Base-by-base conservation (phyloP, 2,797 vertebrate species). In the Sebastes diploproa region DNA sequence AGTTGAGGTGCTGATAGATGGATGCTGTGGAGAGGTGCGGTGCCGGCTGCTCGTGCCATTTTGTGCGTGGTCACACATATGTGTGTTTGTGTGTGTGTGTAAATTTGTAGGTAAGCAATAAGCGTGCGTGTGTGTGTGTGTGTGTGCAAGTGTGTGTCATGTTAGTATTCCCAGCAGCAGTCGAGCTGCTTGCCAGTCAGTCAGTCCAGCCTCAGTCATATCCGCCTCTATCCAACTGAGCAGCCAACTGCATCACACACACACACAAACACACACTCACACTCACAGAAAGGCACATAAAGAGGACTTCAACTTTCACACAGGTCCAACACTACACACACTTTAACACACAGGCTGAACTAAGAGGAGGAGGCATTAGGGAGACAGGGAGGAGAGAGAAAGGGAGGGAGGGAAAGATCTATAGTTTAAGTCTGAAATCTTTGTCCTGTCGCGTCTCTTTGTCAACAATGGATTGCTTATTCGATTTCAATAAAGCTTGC, bases 141-240 rank as follows among this genome's bases (percentile, higher is more conserved):
- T 23, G 25, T 3, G 34, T 25, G 72, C 42, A 23, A 8, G 61
- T 63, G 74, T 76, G 73, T 81, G 67, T 63, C 54, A 72, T 81
- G 91, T 93, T 92, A 91, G 91, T 94, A 93, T 93, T 94, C 92
- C 86, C 85, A 90, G 86, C 91, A 90, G 91, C 87, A 91, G 83
- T 73, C 59, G 56, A 91, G 86, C 76, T 80, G 79, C 89, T 87
- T 93, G 88, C 91, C 88, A 93, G 89, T 91, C 88, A 86, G 80
- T 90, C 86, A 89, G 69, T 90, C 86, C 78, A 87, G 82, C 82
- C 83, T 77, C 82, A 86, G 88, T 90, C 83, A 88, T 88, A 92
- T 92, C 89, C 86, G 73, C 87, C 85, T 92, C 85, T 83, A 68
- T 92, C 87, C 92, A 87, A 85, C 86, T 62, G 90, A 92, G 89